phyloP scores from a whole-genome alignment of 23 tunicate genomes.

The Halocynthia roretzi region DNA sequence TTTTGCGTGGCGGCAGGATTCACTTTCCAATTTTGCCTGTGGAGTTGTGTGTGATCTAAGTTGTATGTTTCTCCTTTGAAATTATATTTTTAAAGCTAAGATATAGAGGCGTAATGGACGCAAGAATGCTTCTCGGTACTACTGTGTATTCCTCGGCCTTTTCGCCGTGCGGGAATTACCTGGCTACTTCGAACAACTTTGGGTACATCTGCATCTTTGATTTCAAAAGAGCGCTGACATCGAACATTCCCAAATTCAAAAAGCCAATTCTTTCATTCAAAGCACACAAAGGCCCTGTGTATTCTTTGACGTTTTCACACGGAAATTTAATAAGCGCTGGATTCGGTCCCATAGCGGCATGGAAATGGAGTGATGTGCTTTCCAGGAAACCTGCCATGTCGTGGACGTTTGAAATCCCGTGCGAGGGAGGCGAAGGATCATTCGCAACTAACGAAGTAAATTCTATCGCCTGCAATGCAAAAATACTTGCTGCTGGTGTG shows the following conservation, averaged over 20 bases:
- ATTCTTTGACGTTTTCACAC: conserved; percentile 30
- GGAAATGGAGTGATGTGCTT: conserved; percentile 61
- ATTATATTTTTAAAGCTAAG: too few relatives aligned
- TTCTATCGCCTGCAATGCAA: conserved; percentile 19
- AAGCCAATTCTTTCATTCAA: conserved; percentile 30
- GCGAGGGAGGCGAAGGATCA: conserved; percentile 2
- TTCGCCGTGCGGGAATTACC: conserved; percentile 68
- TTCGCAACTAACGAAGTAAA: conserved; percentile 2
- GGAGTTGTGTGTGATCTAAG: too few relatives aligned
- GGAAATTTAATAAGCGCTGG: conserved; percentile 54
- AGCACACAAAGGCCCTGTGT: conserved; percentile 53
- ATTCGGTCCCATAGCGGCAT: conserved; percentile 38
- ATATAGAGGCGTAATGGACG: conserved; percentile 24
- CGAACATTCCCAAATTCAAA: conserved; percentile 9
- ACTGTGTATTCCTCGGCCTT: conserved; percentile 51
- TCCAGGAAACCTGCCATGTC: conserved; percentile 30
- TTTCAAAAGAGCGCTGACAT: conserved; percentile 16
- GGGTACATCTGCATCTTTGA: conserved; percentile 52
- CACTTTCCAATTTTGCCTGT: too few relatives aligned
- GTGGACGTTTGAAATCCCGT: conserved; percentile 14
- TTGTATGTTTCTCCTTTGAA: too few relatives aligned
- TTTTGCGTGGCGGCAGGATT: too few relatives aligned
- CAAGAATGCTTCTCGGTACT: conserved; percentile 31
- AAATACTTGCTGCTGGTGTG: conserved; percentile 37
- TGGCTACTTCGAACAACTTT: conserved; percentile 62